Base-by-base conservation (phyloP, 2,888 invertebrate species). In the Pyralis farinalis region DNA sequence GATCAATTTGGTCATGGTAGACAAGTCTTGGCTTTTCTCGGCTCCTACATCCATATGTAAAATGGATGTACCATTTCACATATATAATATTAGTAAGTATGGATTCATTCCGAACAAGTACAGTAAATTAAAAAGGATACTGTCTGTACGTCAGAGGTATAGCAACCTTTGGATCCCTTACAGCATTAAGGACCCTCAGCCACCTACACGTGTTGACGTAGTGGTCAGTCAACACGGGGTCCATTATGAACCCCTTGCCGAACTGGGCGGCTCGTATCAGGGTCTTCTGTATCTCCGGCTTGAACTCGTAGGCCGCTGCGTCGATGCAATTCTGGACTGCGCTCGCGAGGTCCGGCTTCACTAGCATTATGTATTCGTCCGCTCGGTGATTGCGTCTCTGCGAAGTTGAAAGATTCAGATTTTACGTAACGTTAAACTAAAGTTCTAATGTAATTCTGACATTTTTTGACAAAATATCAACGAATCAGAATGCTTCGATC, bases 321-420 rank as follows among this genome's bases (percentile, higher is more conserved):
- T 96, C 94, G 40, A 98, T 94, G 68, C 98, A 98, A 68, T 97
- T 95, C 48, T 93, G 92, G 0, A 98, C 96, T 0, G 98, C 98
- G 34, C 86, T 77, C n/a, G 93, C 90, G 36, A 98, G 84, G 57
- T 94, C 93, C 28, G 94, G 93, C 57, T 95, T 94, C 9, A 98
- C 96, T 43, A 97, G 90, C 45, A 95, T 93, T 42, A 98, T 94
- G 76, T 98, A 98, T 67, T 98, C 98, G 76, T 98, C 97, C 0
- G 98, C 96, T 65, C 95, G 92, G 76, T 98, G 97, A 60, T 96
- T 97, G 44, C 94, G 93, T 85, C 94, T 96, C 92, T 94, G 78
- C 42, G 49, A 53, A 32, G 16, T 16, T 16, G 4, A 3, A 4
- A 16, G 16, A 16, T 16, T n/a, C n/a, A n/a, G n/a, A n/a, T n/a